Percentiles rank a stretch among this genome's conserved stretches.
phyloP scores from a whole-genome alignment of 2,113 vertebrate species.

The Bos taurus region ARS-UCD2.0 NC_037337.1:80097001-80097500 shows the following conservation, averaged over 20 bases:
- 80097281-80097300: background rate
- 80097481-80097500: background rate
- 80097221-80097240: background rate
- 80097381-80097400: background rate
- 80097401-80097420: background rate
- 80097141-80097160: background rate
- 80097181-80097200: background rate
- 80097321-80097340: background rate
- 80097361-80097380: background rate
- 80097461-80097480: background rate
- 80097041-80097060: conserved; percentile 4
- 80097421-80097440: background rate
- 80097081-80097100: conserved; percentile 26
- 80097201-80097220: background rate
- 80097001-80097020: conserved; percentile 69
- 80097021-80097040: conserved; percentile 56
- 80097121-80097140: background rate
- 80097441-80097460: background rate
- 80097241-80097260: background rate
- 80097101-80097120: conserved; percentile 29
- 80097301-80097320: background rate
- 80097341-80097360: background rate
- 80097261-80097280: background rate
- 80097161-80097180: background rate
- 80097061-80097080: background rate